Evolutionary conservation across 2,113 vertebrate genomes (phyloP), one percentile per base, ranked within the genome.

Genomic region (Pithys albifrons): DNA sequence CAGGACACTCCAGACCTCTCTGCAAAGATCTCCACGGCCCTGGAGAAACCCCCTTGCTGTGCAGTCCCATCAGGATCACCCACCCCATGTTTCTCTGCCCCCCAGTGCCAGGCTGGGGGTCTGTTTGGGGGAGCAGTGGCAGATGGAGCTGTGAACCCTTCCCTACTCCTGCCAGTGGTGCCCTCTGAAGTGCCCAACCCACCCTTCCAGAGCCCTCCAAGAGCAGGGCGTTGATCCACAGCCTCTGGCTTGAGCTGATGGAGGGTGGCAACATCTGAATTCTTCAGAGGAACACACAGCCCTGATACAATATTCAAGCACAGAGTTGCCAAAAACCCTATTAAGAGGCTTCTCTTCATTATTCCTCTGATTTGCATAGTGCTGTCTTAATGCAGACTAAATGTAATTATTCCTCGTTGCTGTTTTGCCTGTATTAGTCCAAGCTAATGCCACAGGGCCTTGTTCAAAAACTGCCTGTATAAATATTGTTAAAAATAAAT

Each of bases 401-500:
- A 28, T 45, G 80, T 79, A 91, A 96, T 97, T 92, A 80, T 88
- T 95, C 49, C 51, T 74, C 29, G 9, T 82, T 71, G 77, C 73
- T 90, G 81, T 72, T 84, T 72, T 57, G 25, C 89, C 69, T 73
- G 41, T 75, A 80, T 52, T 64, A 65, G 70, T 70, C 49, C 81
- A 82, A 91, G 64, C 79, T 78, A 51, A 67, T 57, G 95, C 92
- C 75, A 67, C 14, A 6, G 91, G 95, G 94, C 91, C 89, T 87
- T 70, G 78, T 93, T 95, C 94, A 84, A 73, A 94, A 33, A 45
- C 58, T 35, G 66, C 64, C 77, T 88, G 84, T 93, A 88, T 93
- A 96, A 97, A 74, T 69, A 92, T 94, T 89, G 93, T 95, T 92
- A 73, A 89, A 82, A 95, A 96, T 86, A 97, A 96, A 94, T 73